Evolutionary conservation across 2,888 invertebrate species (phyloP).

Genomic region (Drosophila rubida): DNA sequence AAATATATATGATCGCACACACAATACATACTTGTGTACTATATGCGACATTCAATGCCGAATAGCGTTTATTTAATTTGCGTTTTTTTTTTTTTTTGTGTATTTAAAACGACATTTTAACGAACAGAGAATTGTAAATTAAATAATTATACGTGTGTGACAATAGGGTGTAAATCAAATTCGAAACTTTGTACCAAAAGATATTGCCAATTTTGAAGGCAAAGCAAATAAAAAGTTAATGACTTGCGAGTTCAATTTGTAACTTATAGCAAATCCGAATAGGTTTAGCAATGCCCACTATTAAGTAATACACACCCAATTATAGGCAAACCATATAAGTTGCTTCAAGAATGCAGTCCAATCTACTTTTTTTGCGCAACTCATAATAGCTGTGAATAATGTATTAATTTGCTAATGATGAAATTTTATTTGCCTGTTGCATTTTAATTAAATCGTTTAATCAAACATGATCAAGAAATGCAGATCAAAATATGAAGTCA

Average conservation of each 20-base stretch:
- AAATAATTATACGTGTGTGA: constrained; percentile 1
- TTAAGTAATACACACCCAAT: constrained; percentile 21
- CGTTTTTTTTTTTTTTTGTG: constrained; percentile 20
- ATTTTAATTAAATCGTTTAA: constrained; percentile 65
- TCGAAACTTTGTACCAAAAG: background rate
- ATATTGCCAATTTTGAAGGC: background rate
- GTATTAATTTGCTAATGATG: constrained; percentile 56
- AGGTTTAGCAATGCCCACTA: background rate
- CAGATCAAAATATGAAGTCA: background rate
- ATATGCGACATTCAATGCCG: constrained; percentile 18
- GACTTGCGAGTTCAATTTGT: background rate
- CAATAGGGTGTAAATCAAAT: background rate
- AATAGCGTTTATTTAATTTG: constrained; percentile 33
- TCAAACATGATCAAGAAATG: constrained; percentile 16
- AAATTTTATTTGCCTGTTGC: constrained; percentile 49
- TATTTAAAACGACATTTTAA: constrained; percentile 24
- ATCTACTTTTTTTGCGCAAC: constrained; percentile 46
- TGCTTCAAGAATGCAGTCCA: constrained; percentile 55
- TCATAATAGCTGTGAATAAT: constrained; percentile 52
- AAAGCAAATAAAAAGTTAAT: background rate
- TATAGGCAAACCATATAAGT: constrained; percentile 18
- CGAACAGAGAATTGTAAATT: constrained; percentile 11
- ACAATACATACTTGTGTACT: background rate
- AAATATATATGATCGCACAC: constrained; percentile 4
- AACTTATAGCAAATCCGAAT: background rate